Evolutionary conservation across 2,888 invertebrate species (phyloP), one percentile per base, ranked within the genome.

Genomic region (Hymenopus coronatus): DNA sequence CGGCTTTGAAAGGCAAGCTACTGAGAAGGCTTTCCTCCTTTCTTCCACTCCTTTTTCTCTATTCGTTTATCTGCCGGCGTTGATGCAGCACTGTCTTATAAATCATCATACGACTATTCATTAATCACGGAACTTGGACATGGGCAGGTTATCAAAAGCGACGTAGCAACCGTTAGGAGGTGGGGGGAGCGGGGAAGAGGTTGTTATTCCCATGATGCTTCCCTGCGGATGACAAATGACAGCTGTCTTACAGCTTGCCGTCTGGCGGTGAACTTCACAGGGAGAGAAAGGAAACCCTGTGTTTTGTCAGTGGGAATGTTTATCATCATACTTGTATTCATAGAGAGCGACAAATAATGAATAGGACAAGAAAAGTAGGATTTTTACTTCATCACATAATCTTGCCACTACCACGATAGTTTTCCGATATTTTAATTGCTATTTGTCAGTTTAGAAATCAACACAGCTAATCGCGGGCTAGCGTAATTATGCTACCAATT

Each of bases 181-280:
- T n/a, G 70, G 87, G 46, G n/a, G 28, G 87, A 82, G 54, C 28
- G 70, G 87, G 87, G n/a, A 86, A 84, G 83, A 54, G 88, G 28
- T 46, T 54, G 28, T 54, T 83, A 33, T 88, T 88, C 88, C 87
- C 89, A 83, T 83, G 81, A 27, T 83, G 40, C 87, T 46, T 54
- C 93, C 94, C 94, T 93, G 93, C 94, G 94, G 94, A 95, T 95
- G 95, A 95, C 95, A 95, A 95, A 95, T 95, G 95, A 95, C 95
- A 95, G 95, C 95, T 95, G 95, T 95, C 95, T 94, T 94, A 94
- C 95, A 82, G 95, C 95, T 94, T 95, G 95, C 95, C 95, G 94
- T 88, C 86, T 88, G 88, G 88, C 86, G 89, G 89, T 40, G 85
- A 88, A 88, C 85, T 88, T 85, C 87, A 87, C 87, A 87, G 27